Percentiles rank a stretch among this genome's conserved stretches.
phyloP scores from a whole-genome alignment of 1,140 invertebrate genomes.

The Cepaea nemoralis region DNA sequence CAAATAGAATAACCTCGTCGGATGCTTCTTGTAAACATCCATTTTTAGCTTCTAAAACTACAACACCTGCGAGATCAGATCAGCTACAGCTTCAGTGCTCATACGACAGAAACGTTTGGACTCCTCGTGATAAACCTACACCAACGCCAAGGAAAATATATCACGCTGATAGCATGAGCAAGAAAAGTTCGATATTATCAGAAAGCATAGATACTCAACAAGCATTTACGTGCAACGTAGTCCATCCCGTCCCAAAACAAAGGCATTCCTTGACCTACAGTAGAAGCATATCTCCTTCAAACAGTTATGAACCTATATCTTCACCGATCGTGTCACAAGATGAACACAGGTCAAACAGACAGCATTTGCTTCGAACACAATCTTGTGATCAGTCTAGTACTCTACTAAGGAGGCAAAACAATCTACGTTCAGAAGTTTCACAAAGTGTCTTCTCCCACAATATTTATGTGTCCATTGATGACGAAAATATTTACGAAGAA shows the following conservation, averaged over 20 bases:
- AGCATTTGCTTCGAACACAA: not conserved
- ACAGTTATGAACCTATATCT: not conserved
- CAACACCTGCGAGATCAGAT: not conserved
- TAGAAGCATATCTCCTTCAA: not conserved
- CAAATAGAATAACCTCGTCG: not conserved
- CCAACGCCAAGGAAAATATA: not conserved
- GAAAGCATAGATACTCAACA: not conserved
- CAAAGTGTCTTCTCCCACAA: not conserved
- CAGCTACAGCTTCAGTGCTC: not conserved
- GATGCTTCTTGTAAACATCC: not conserved
- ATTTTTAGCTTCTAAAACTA: not conserved
- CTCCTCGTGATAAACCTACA: not conserved
- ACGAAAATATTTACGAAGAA: not conserved
- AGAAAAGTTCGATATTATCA: not conserved
- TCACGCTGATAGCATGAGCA: not conserved
- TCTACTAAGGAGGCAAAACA: not conserved
- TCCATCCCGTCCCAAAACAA: not conserved
- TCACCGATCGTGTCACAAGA: not conserved
- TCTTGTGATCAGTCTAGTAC: not conserved
- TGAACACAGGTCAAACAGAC: not conserved
- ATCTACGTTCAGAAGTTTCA: not conserved
- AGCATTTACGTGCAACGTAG: not conserved
- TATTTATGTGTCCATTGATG: no score
- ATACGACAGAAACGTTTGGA: not conserved
- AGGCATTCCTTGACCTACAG: not conserved